Evolutionary conservation across 2,113 vertebrate genomes (phyloP), one percentile per base, ranked within the genome.

Genomic region (Lampris incognitus): DNA sequence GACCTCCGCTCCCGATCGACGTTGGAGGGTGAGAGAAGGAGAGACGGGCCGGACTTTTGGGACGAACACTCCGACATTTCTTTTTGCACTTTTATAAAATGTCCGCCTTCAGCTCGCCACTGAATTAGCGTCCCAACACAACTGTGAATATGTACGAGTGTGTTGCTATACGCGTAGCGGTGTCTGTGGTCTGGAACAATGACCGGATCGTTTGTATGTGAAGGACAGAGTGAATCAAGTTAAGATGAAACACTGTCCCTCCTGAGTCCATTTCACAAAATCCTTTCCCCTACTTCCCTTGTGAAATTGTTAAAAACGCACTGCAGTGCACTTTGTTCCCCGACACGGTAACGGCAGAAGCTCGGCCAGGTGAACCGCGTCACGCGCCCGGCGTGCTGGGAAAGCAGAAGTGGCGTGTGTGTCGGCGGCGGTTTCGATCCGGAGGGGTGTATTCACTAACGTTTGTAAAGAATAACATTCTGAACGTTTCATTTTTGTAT

Each of bases 311-410:
- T 64, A 49, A 78, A 74, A 74, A 42, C 40, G 51, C 58, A 36
- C 62, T 73, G 64, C 66, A 63, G n/a, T 78, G 82, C 85, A 90
- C 87, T 86, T 91, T 92, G 76, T 46, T 81, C 49, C 52, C 38
- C 48, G 24, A 24, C 24, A 24, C 24, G 24, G 24, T 24, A 24
- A 24, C 24, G 24, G 24, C 24, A 24, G 24, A 24, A 24, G 24
- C 24, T 24, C 24, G 24, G 24, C 24, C 24, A 24, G 24, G 24
- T 24, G 24, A 24, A 24, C 24, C 24, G 24, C 24, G 24, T 24
- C 24, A 24, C 24, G 24, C 24, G 24, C 24, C 24, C 24, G 24
- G 24, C 24, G 24, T 24, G 24, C 24, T 0, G 24, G 24, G 24
- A 24, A 24, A 24, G 24, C 24, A 24, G 24, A 24, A 24, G 24